These are phyloP conservation scores for Oxygymnocypris stewartii DNA, from an alignment of 2,113 vertebrate species.

Conservation along the genomic window DNA sequence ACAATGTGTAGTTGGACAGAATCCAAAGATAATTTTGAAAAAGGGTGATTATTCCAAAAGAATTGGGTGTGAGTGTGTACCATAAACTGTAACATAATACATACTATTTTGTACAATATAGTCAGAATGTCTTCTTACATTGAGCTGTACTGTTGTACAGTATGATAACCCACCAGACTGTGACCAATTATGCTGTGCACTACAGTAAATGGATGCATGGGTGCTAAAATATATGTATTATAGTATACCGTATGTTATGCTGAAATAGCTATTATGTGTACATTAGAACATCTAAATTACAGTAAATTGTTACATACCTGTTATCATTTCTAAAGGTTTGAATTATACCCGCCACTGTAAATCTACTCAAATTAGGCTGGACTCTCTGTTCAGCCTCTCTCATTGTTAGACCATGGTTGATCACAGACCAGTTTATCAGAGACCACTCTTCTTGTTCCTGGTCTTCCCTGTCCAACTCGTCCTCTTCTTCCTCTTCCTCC, in stretches of 20 bases:
- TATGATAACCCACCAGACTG: background rate
- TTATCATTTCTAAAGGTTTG: background rate
- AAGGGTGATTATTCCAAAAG: too few relatives aligned
- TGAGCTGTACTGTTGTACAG: background rate
- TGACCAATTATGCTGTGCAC: background rate
- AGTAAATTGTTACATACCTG: background rate
- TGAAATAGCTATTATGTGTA: background rate
- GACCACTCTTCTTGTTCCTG: too few relatives aligned
- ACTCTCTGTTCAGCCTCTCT: background rate
- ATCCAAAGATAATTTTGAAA: too few relatives aligned
- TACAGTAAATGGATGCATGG: background rate
- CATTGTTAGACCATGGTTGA: background rate
- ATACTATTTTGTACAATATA: slow-evolving; percentile 9
- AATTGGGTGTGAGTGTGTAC: background rate
- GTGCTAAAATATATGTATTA: background rate
- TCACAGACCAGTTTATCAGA: background rate
- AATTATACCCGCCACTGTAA: background rate
- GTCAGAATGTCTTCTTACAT: background rate
- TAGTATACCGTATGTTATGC: background rate
- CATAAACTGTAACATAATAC: background rate
- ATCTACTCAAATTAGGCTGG: too few relatives aligned
- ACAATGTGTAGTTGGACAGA: too few relatives aligned
- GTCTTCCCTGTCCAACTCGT: too few relatives aligned
- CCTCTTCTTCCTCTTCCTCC: too few relatives aligned
- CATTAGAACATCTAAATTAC: background rate